phyloP scores from a whole-genome alignment of 2,888 invertebrate genomes.

The Tachystola acroxantha region DNA sequence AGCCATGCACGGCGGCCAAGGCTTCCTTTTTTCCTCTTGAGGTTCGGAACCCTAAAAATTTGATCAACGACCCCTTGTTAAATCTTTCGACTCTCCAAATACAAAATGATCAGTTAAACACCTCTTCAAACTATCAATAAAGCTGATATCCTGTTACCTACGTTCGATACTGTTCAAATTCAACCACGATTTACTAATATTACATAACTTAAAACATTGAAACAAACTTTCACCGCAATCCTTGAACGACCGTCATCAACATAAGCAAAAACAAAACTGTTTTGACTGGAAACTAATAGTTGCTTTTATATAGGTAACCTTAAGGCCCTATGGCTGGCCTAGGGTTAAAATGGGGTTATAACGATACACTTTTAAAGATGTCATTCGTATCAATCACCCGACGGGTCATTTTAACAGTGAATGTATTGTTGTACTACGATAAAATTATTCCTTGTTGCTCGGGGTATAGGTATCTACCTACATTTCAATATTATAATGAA shows the following conservation, averaged over 20 bases:
- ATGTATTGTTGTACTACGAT: conserved; percentile 13
- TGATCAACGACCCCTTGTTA: too few relatives aligned
- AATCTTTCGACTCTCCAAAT: too few relatives aligned
- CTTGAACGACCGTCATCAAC: conserved; percentile 26
- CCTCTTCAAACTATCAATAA: too few relatives aligned
- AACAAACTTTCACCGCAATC: background rate
- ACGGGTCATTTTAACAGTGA: conserved; percentile 11
- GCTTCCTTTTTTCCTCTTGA: too few relatives aligned
- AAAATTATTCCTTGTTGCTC: background rate
- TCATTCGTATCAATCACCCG: conserved; percentile 6
- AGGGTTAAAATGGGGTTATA: conserved; percentile 43
- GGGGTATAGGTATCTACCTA: too few relatives aligned
- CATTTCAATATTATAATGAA: conserved; percentile 1
- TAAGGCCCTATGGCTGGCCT: conserved; percentile 60
- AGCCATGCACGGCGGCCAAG: too few relatives aligned
- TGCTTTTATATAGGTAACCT: conserved; percentile 65
- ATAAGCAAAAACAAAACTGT: conserved; percentile 35
- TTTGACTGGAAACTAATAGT: conserved; percentile 34
- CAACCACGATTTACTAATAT: too few relatives aligned
- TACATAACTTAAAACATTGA: background rate
- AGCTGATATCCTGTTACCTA: too few relatives aligned
- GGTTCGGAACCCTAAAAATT: too few relatives aligned
- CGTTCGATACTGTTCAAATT: too few relatives aligned
- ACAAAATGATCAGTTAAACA: too few relatives aligned
- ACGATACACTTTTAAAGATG: conserved; percentile 61